Evolutionary conservation across 2,888 invertebrate species (phyloP).

Genomic region (Hydropsyche betteni): DNA sequence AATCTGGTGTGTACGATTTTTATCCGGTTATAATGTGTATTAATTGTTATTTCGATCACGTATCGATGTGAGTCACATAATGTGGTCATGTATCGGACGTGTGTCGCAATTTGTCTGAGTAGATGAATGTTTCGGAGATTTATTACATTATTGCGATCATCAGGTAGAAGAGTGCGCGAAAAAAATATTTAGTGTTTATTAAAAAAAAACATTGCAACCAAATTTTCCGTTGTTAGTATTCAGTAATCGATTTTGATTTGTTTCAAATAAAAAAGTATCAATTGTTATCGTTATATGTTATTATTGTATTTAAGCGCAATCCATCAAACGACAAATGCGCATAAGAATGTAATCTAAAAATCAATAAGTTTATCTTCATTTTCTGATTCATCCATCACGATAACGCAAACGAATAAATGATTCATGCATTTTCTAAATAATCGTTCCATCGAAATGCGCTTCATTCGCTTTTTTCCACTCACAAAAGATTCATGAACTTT

Average conservation of each 20-base stretch:
- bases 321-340: too few species aligned
- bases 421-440: background rate
- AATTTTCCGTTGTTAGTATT: too few species aligned
- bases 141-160: background rate
- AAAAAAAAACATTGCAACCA: too few species aligned
- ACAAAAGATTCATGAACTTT: slow-evolving; percentile 12
- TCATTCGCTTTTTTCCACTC: background rate
- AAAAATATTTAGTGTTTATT: too few species aligned
- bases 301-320: too few species aligned
- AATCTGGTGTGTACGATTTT: slow-evolving; percentile 1
- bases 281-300: too few species aligned
- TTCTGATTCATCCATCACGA: background rate
- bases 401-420: background rate
- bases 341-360: background rate
- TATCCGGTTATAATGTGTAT: slow-evolving; percentile 33
- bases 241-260: too few species aligned
- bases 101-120: background rate
- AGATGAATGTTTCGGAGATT: background rate
- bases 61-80: too few species aligned
- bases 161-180: too few species aligned
- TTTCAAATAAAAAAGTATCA: too few species aligned
- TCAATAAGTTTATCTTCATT: slow-evolving; percentile 5
- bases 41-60: too few species aligned
- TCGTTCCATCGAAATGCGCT: background rate
- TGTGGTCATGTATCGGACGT: background rate